phyloP scores from a whole-genome alignment of 2,888 invertebrate species.

The Nesidiocoris tenuis region DNA sequence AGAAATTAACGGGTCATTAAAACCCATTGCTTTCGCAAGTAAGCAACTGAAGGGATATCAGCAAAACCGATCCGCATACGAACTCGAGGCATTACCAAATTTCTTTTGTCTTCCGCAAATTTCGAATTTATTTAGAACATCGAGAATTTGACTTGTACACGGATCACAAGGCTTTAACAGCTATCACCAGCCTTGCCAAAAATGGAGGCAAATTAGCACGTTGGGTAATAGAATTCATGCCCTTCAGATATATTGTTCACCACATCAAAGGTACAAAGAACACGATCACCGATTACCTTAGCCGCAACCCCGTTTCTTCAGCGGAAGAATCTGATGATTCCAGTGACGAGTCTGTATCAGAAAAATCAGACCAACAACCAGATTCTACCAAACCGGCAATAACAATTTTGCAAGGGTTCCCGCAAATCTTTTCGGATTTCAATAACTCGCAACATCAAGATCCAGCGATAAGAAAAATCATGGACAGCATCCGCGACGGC shows the following conservation, averaged over 20 bases:
- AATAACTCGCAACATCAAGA: slow-evolving; percentile 5
- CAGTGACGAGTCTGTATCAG: not conserved
- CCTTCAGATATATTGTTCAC: slow-evolving; percentile 5
- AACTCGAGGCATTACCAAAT: slow-evolving; percentile 5
- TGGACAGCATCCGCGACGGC: not conserved
- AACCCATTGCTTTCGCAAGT: slow-evolving; percentile 25
- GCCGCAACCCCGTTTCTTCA: not conserved
- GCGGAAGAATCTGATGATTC: slow-evolving; percentile 4
- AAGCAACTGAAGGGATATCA: slow-evolving; percentile 6
- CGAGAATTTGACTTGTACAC: slow-evolving; percentile 10
- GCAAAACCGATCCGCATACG: slow-evolving; percentile 14
- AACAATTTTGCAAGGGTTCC: slow-evolving; percentile 9
- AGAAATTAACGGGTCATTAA: not conserved
- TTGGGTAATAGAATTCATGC: slow-evolving; percentile 6
- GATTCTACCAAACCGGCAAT: not conserved
- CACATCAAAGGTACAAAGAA: slow-evolving; percentile 17
- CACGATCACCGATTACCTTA: slow-evolving; percentile 9
- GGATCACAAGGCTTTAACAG: slow-evolving; percentile 7
- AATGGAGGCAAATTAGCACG: slow-evolving; percentile 10
- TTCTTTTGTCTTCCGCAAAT: not conserved
- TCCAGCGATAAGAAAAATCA: not conserved
- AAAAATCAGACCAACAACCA: not conserved
- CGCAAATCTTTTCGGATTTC: not conserved
- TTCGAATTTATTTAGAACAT: slow-evolving; percentile 8
- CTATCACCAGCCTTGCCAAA: slow-evolving; percentile 6